Conservation (phyloP, 2,797 vertebrate genomes). For the Thripadectes ignobilis region DNA sequence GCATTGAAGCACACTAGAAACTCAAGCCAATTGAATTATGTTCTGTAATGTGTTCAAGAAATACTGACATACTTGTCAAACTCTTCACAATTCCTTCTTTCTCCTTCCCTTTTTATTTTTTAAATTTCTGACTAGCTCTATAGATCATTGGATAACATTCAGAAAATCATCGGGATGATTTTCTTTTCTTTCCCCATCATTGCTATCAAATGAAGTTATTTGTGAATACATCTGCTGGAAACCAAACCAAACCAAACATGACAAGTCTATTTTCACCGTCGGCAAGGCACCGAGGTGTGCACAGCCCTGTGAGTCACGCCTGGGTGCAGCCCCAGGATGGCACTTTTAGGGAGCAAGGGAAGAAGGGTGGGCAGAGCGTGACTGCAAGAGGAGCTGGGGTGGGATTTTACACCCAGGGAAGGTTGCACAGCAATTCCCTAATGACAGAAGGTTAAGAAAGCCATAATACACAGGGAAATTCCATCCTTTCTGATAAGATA, state of each 20-base stretch:
- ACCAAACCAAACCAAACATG: conserved; percentile 37
- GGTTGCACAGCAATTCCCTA: background rate
- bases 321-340: background rate
- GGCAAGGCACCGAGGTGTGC: background rate
- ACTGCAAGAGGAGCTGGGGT: background rate
- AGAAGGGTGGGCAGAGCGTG: background rate
- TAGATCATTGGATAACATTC: conserved; percentile 38
- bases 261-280: conserved; percentile 30
- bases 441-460: background rate
- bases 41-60: conserved; percentile 40
- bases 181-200: conserved; percentile 43
- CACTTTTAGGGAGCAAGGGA: background rate
- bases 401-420: background rate
- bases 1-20: background rate
- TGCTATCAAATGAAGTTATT: conserved; percentile 40
- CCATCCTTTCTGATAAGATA: background rate
- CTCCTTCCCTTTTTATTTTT: background rate
- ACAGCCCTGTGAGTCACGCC: background rate
- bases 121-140: background rate
- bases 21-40: conserved; percentile 13
- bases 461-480: background rate
- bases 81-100: conserved; percentile 21
- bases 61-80: conserved; percentile 34
- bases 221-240: conserved; percentile 39
- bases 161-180: conserved; percentile 32